Conservation (phyloP, 2,888 invertebrate genomes). For the Athetis lepigone region DNA sequence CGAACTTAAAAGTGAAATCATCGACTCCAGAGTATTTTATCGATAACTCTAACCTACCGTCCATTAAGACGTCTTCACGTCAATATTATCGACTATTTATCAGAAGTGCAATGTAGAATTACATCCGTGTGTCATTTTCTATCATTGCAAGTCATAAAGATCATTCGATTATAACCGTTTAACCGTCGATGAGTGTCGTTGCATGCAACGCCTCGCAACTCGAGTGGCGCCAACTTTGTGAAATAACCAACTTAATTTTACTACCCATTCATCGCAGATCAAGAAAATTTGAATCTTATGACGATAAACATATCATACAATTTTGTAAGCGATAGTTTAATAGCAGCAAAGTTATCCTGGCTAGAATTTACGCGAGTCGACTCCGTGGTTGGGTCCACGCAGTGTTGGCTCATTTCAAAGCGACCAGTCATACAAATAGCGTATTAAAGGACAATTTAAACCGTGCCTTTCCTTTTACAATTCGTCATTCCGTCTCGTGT, state of each 20-base stretch:
- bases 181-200: slow-evolving; percentile 71
- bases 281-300: slow-evolving; percentile 42
- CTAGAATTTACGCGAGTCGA: slow-evolving; percentile 77
- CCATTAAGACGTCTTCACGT: slow-evolving; percentile 39
- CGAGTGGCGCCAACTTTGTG: slow-evolving; percentile 81
- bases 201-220: slow-evolving; percentile 72
- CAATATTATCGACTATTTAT: slow-evolving; percentile 51
- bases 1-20: neutral
- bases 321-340: slow-evolving; percentile 22
- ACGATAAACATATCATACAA: slow-evolving; percentile 39
- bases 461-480: slow-evolving; percentile 85
- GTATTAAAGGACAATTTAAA: slow-evolving; percentile 79
- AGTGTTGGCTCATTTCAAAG: slow-evolving; percentile 82
- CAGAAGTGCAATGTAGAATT: slow-evolving; percentile 40
- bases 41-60: slow-evolving; percentile 12
- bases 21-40: slow-evolving; percentile 21
- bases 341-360: slow-evolving; percentile 58
- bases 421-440: slow-evolving; percentile 84
- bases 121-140: slow-evolving; percentile 61
- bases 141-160: slow-evolving; percentile 67
- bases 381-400: slow-evolving; percentile 73
- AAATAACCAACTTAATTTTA: slow-evolving; percentile 66
- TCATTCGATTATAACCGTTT: slow-evolving; percentile 72
- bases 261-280: slow-evolving; percentile 14
- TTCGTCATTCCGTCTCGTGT: slow-evolving; percentile 84